phyloP scores from a whole-genome alignment of 92 coral and sea anemone species.

The Porites cylindrica region DNA sequence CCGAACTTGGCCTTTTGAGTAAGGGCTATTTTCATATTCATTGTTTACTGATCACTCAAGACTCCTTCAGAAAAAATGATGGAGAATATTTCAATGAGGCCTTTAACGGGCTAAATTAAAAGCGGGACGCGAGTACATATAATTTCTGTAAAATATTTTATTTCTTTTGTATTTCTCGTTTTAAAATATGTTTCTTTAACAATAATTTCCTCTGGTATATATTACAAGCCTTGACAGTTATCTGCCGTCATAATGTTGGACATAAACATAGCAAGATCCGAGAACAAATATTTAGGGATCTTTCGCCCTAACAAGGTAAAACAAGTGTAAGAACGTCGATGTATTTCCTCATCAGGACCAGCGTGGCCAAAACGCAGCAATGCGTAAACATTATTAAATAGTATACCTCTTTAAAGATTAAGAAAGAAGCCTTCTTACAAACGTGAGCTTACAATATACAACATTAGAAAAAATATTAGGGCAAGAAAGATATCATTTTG shows the following conservation, averaged over 20 bases:
- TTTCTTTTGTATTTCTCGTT: neutral
- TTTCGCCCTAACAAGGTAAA: constrained; percentile 5
- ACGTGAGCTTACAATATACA: neutral
- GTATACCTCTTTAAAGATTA: neutral
- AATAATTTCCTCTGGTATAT: constrained; percentile 14
- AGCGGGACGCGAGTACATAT: neutral
- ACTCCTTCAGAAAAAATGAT: neutral
- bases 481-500: neutral
- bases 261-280: constrained; percentile 5
- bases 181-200: neutral
- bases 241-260: neutral
- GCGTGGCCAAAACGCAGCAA: neutral
- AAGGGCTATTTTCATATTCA: constrained; percentile 7
- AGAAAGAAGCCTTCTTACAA: neutral
- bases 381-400: neutral
- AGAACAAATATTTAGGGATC: neutral
- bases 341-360: neutral
- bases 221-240: neutral
- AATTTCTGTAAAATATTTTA: constrained; percentile 8
- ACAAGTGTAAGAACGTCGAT: neutral
- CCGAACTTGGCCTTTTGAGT: constrained; percentile 36
- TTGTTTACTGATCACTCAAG: constrained; percentile 10
- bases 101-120: neutral
- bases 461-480: neutral
- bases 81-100: neutral